A percentile compares a stretch with the other conserved stretches of the same genome.
Conservation (phyloP, 2,113 vertebrate genomes). For the Toxotes jaculatrix region DNA sequence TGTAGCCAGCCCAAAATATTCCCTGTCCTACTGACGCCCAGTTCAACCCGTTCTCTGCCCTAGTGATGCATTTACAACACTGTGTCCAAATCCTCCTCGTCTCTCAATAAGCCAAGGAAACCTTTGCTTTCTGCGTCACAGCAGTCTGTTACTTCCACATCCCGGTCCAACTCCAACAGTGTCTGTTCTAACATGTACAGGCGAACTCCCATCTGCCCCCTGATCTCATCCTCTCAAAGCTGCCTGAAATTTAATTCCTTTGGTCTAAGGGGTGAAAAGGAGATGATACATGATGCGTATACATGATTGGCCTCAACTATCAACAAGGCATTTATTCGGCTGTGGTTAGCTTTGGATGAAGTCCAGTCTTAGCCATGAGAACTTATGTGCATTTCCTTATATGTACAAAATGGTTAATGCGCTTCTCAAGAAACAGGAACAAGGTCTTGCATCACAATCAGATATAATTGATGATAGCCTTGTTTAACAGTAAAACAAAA, state of each 20-base stretch:
- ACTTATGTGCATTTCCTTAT: not conserved
- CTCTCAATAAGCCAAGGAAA: conserved; percentile 56
- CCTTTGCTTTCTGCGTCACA: conserved; percentile 58
- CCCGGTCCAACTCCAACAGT: conserved; percentile 44
- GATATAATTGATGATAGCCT: not conserved
- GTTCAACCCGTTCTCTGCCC: conserved; percentile 39
- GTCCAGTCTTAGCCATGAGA: not conserved
- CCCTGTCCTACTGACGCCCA: conserved; percentile 57
- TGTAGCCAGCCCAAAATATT: conserved; percentile 42
- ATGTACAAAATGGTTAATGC: not conserved
- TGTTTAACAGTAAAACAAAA: not conserved
- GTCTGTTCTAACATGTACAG: conserved; percentile 32
- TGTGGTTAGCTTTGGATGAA: not conserved
- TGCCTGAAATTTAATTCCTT: conserved; percentile 6
- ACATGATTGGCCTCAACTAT: not conserved
- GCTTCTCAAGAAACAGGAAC: conserved; percentile 8
- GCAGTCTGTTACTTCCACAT: conserved; percentile 63
- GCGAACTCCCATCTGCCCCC: conserved; percentile 44
- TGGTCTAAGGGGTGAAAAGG: conserved; percentile 22
- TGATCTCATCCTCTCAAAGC: conserved; percentile 50
- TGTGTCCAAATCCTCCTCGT: conserved; percentile 29
- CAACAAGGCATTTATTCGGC: not conserved
- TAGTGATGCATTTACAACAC: conserved; percentile 39
- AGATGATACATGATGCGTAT: not conserved
- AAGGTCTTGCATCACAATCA: not conserved